Evolutionary conservation across 2,797 vertebrate genomes (phyloP).

Genomic region (Valencia hispanica): DNA sequence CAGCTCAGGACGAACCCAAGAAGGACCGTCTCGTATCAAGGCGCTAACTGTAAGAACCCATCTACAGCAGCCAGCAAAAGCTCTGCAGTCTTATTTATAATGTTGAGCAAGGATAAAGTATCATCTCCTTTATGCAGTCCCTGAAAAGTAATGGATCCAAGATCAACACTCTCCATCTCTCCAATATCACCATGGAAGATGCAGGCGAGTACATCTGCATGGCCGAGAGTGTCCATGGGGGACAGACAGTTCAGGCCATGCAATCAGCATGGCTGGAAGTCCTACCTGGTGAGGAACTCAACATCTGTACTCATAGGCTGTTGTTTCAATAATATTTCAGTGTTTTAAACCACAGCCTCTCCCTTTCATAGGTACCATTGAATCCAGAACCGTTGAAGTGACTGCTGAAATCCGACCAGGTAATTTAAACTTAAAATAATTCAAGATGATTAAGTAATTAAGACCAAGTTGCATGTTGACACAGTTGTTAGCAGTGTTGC

Average conservation of each 20-base stretch:
- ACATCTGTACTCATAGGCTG: not conserved
- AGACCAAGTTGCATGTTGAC: not conserved
- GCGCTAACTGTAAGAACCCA: conserved; percentile 74
- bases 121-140: conserved; percentile 49
- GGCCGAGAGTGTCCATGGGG: conserved; percentile 67
- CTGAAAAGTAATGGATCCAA: conserved; percentile 75
- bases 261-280: conserved; percentile 81
- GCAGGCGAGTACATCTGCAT: conserved; percentile 81
- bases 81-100: not conserved
- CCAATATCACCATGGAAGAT: conserved; percentile 73
- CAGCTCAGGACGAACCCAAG: conserved; percentile 29
- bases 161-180: conserved; percentile 72
- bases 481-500: no score
- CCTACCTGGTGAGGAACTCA: conserved; percentile 68
- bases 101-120: not conserved
- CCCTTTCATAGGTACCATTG: conserved; percentile 51
- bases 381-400: conserved; percentile 43
- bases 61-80: not conserved
- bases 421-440: conserved; percentile 25
- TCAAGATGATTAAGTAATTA: not conserved
- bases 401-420: conserved; percentile 57
- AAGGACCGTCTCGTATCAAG: conserved; percentile 54
- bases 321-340: not conserved
- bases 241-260: conserved; percentile 58
- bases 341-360: conserved; percentile 8